A percentile compares a stretch with the other conserved stretches of the same genome.
These are phyloP conservation scores for Sitodiplosis mosellana DNA, from an alignment of 1,140 invertebrate species.

Conservation along the genomic window DNA sequence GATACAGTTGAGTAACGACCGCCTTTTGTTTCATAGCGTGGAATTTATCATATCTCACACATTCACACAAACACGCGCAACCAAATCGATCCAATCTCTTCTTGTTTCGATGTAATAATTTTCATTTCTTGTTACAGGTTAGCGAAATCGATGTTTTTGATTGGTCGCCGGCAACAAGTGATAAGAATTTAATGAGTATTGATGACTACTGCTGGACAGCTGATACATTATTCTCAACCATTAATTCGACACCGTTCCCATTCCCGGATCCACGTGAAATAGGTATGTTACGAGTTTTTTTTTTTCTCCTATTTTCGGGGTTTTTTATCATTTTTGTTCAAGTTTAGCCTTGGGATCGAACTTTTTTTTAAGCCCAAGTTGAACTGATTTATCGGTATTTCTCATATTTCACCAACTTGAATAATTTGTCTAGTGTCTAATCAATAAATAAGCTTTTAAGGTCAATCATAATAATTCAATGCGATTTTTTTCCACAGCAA, in stretches of 20 bases:
- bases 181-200: conserved; percentile 19
- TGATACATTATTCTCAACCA: conserved; percentile 76
- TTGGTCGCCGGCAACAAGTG: conserved; percentile 47
- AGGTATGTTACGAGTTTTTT: conserved; percentile 32
- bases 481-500: conserved; percentile 27
- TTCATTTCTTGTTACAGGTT: conserved; percentile 37
- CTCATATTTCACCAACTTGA: no score
- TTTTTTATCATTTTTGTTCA: no score
- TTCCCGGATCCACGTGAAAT: conserved; percentile 96
- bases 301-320: no score
- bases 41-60: neutral
- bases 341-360: no score
- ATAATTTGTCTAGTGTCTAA: no score
- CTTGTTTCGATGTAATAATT: no score
- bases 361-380: no score
- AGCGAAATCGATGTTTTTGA: conserved; percentile 62
- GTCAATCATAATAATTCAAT: neutral
- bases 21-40: neutral
- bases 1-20: conserved; percentile 45
- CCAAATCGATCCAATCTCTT: no score
- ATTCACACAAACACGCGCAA: no score
- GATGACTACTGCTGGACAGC: conserved; percentile 44
- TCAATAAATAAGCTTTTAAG: no score
- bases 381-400: no score
- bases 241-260: conserved; percentile 72